phyloP scores from a whole-genome alignment of 1,140 invertebrate species.

The Monochamus saltuarius region DNA sequence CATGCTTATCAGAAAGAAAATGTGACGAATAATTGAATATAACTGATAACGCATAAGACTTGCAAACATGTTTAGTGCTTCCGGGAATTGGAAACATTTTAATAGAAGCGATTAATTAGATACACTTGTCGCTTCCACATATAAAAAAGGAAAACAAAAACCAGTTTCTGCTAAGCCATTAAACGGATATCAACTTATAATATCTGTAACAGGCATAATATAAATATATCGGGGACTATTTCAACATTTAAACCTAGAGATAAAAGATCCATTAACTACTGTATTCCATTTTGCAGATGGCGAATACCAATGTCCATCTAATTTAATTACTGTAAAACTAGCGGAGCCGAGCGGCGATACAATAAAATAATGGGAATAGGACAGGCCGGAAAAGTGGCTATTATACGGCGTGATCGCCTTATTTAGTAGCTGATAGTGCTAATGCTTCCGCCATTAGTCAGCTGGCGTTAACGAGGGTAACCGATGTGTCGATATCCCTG shows the following conservation, averaged over 20 bases:
- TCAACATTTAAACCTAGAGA: slow-evolving; percentile 7
- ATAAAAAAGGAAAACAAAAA: no score
- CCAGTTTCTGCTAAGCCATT: no score
- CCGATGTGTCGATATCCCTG: slow-evolving; percentile 41
- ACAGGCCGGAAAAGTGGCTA: slow-evolving; percentile 44
- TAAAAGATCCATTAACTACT: slow-evolving; percentile 35
- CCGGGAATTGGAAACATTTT: no score
- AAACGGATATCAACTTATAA: no score
- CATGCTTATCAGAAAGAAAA: no score
- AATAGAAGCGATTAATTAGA: no score
- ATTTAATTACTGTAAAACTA: slow-evolving; percentile 39
- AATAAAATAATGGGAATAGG: slow-evolving; percentile 35
- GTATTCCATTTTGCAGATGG: slow-evolving; percentile 39
- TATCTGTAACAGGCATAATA: no score
- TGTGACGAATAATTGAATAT: no score
- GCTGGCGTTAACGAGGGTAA: slow-evolving; percentile 50
- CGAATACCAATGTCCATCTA: slow-evolving; percentile 32
- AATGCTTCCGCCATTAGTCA: slow-evolving; percentile 52
- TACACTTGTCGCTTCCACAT: no score
- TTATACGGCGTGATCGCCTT: slow-evolving; percentile 47
- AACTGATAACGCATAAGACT: no score
- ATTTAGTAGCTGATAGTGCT: slow-evolving; percentile 48
- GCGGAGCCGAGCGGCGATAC: slow-evolving; percentile 27
- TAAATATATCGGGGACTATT: no score
- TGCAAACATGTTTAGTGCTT: no score